phyloP scores from a whole-genome alignment of 2,888 invertebrate species.

The Elgonia sp. region DNA sequence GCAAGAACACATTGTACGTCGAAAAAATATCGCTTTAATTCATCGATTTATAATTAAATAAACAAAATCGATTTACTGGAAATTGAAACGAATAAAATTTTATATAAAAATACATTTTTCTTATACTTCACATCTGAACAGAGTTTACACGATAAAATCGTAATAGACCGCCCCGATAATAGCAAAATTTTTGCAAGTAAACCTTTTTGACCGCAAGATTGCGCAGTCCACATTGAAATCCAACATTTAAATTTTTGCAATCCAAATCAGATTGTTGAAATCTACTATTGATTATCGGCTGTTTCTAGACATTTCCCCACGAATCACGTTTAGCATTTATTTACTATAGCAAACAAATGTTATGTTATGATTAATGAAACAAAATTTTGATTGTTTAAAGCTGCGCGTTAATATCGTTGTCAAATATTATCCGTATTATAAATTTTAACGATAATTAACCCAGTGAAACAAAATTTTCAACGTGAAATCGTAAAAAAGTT shows the following conservation, averaged over 20 bases:
- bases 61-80: conserved; percentile 20
- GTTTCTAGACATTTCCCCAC: not conserved
- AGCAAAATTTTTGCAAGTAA: not conserved
- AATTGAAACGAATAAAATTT: conserved; percentile 22
- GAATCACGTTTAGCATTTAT: conserved; percentile 12
- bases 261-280: conserved; percentile 14
- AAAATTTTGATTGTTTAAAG: conserved; percentile 2
- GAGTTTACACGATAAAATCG: conserved; percentile 34
- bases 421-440: conserved; percentile 2
- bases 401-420: not conserved
- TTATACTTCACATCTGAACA: conserved; percentile 14
- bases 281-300: not conserved
- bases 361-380: conserved; percentile 27
- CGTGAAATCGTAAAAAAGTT: conserved; percentile 9
- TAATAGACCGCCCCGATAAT: conserved; percentile 10
- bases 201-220: not conserved
- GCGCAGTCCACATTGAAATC: not conserved
- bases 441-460: conserved; percentile 16
- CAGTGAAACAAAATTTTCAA: not conserved
- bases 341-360: conserved; percentile 24
- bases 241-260: conserved; percentile 20
- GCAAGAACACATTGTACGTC: not conserved
- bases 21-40: not conserved
- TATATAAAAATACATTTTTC: conserved; percentile 9
- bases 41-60: conserved; percentile 14